Base-by-base conservation (phyloP, 2,113 vertebrate genomes). In the Ursus arctos region DNA sequence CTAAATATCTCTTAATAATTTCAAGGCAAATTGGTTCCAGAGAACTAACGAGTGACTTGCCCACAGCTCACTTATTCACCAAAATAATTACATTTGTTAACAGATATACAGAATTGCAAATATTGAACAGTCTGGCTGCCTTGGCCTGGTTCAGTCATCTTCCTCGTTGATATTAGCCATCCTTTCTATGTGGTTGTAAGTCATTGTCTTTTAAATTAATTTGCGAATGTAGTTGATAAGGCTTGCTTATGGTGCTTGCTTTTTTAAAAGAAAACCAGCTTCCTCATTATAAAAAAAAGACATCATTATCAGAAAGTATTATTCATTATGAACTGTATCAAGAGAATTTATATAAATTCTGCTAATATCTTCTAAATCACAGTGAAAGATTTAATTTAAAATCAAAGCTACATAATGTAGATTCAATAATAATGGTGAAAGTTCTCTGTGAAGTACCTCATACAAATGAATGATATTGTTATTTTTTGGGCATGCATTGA, bases 81-180 rank as follows among this genome's bases (percentile, higher is more conserved):
- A 88, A 84, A 91, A 91, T 96, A 97, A 94, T 96, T 87, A 88
- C 84, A 93, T 88, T 90, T 94, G 43, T 91, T 95, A 97, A 92
- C 33, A 90, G 82, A 91, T 71, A 19, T 96, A 53, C 77, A 82
- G 53, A 96, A 95, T 74, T 92, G 43, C 55, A 92, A 77, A 89
- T 94, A 57, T 31, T 61, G 36, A 76, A 80, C 9, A 80, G 69
- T 80, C n/a, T 96, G 13, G 13, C 31, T 91, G 67, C 36, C 16
- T 49, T 91, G 80, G 81, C 47, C 26, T 79, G 21, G 2, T 79
- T 72, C 22, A 8, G 95, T 96, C 69, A 76, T 49, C 65, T 76
- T 90, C n/a, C 16, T 94, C 33, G 67, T 90, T 83, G 65, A 74
- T 79, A 72, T 83, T 79, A 88, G 83, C 4, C 28, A 79, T 43